phyloP scores from a whole-genome alignment of 2,797 vertebrate species.

The Loris lydekkerianus region DNA sequence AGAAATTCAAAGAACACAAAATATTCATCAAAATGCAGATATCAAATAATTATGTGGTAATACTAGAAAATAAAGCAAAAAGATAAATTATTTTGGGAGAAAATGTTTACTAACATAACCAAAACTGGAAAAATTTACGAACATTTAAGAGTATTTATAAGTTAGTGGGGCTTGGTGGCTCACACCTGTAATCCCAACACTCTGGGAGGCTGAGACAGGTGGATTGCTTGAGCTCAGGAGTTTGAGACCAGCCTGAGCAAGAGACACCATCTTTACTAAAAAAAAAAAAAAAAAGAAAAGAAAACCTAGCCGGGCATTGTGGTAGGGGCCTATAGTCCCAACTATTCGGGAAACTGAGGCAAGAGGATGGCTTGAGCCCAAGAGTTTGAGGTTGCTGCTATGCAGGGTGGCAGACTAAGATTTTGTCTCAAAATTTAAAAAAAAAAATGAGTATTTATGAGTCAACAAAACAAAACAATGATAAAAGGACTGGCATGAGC shows the following conservation, averaged over 20 bases:
- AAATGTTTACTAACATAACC: background rate
- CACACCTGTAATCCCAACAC: too few relatives aligned
- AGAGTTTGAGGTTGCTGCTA: too few relatives aligned
- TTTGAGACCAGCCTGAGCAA: too few relatives aligned
- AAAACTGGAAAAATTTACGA: background rate
- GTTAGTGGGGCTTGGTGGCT: background rate
- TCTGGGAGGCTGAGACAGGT: too few relatives aligned
- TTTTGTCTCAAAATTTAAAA: background rate
- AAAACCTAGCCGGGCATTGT: too few relatives aligned
- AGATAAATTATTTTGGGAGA: background rate
- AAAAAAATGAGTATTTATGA: background rate
- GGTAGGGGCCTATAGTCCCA: too few relatives aligned
- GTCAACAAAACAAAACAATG: background rate
- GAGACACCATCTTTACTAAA: too few relatives aligned
- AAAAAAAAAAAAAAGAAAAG: too few relatives aligned
- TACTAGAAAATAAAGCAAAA: background rate
- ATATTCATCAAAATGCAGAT: background rate
- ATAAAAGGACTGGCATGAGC: background rate
- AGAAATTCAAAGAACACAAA: background rate
- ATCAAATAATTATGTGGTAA: background rate
- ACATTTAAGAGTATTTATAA: background rate
- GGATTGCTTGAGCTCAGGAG: too few relatives aligned
- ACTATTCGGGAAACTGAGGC: too few relatives aligned
- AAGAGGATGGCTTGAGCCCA: too few relatives aligned
- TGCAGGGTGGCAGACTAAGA: too few relatives aligned